phyloP scores from a whole-genome alignment of 2,797 vertebrate genomes.

The Perodicticus potto region DNA sequence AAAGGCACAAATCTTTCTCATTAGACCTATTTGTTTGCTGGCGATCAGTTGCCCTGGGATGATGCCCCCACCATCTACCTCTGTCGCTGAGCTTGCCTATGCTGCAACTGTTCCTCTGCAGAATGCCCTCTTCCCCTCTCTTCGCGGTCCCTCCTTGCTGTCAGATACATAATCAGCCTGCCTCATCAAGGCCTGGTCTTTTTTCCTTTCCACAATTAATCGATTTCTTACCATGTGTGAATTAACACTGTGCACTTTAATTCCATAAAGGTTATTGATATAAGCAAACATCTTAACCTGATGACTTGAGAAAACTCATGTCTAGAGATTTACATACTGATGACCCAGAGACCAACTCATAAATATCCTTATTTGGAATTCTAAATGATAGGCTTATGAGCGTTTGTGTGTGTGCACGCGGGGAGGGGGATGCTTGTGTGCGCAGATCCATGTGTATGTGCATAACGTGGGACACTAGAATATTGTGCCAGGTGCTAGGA shows the following conservation, averaged over 20 bases:
- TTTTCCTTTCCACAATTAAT: conserved; percentile 2
- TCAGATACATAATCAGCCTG: neutral
- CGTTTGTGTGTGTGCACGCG: too few relatives aligned
- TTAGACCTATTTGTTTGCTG: conserved; percentile 1
- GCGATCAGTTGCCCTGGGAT: conserved; percentile 30
- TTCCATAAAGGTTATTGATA: conserved; percentile 46
- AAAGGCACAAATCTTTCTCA: conserved; percentile 58
- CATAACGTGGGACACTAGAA: neutral
- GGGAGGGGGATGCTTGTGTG: too few relatives aligned
- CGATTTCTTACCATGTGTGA: neutral
- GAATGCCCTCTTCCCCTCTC: neutral
- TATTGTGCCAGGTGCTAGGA: neutral
- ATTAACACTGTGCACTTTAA: conserved; percentile 25
- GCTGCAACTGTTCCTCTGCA: neutral
- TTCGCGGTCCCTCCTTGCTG: neutral
- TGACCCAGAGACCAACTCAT: neutral
- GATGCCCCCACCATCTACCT: neutral
- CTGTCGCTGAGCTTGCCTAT: neutral
- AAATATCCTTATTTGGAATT: conserved; percentile 17
- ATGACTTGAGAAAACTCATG: conserved; percentile 27
- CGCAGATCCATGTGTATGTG: neutral
- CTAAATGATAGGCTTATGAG: neutral
- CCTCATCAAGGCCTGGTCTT: neutral
- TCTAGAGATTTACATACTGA: neutral
- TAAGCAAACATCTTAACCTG: conserved; percentile 47